These are phyloP conservation scores for Sylvia atricapilla DNA, from an alignment of 2,113 vertebrate species.

Conservation along the genomic window DNA sequence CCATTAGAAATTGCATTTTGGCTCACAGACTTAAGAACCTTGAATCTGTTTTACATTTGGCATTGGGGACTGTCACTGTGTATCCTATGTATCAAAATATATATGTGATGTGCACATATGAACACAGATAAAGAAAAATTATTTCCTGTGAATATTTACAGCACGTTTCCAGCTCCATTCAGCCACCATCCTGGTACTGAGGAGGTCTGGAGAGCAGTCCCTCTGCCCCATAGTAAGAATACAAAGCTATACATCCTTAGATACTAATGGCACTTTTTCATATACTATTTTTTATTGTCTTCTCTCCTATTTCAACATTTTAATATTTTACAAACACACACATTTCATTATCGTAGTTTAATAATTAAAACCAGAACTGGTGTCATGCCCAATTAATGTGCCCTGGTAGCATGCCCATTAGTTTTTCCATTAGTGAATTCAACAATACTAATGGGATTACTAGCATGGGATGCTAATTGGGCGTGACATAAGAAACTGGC, in stretches of 20 bases:
- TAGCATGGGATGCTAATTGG: constrained; percentile 99
- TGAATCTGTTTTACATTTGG: background rate
- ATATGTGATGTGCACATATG: background rate
- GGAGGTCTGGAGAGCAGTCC: background rate
- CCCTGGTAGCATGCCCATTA: constrained; percentile 98
- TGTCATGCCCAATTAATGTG: constrained; percentile 99
- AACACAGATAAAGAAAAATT: background rate
- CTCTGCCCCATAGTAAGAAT: background rate
- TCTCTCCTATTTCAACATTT: constrained; percentile 78
- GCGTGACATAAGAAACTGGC: constrained; percentile 98
- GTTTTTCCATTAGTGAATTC: constrained; percentile 98
- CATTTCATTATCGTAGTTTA: constrained; percentile 95
- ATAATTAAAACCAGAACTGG: constrained; percentile 99
- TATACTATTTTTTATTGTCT: constrained; percentile 71
- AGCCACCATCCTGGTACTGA: background rate
- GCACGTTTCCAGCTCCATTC: background rate
- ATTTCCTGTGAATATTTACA: background rate
- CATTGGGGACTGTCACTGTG: background rate
- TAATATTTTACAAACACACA: constrained; percentile 88
- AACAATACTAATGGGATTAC: constrained; percentile 99
- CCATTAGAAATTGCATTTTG: background rate
- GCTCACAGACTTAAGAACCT: background rate
- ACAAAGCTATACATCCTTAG: background rate
- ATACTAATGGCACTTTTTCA: background rate
- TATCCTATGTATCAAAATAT: background rate